Evolutionary conservation across 2,113 vertebrate species (phyloP).

Genomic region (Phalacrocorax aristotelis): DNA sequence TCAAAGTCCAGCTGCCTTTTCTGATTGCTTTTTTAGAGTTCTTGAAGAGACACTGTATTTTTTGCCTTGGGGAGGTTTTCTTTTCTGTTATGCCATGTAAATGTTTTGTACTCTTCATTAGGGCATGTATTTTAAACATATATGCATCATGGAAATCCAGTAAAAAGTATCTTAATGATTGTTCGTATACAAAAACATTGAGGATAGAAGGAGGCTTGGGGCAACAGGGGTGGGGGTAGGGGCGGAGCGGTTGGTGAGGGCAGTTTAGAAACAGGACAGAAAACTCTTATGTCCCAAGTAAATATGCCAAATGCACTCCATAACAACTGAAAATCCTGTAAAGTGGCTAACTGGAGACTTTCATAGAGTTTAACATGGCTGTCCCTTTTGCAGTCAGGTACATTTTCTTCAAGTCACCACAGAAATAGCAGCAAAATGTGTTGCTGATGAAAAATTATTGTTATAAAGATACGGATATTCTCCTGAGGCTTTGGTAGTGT

Average conservation of each 20-base stretch:
- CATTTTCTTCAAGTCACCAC: not conserved
- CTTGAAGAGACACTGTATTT: not conserved
- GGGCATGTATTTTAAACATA: not conserved
- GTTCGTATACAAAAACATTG: not conserved
- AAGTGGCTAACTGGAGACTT: not conserved
- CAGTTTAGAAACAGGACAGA: not conserved
- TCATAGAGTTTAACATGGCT: not conserved
- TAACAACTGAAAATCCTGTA: not conserved
- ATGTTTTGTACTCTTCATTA: not conserved
- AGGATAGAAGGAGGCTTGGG: not conserved
- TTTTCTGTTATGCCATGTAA: not conserved
- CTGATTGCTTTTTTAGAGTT: not conserved
- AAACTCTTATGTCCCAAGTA: not conserved
- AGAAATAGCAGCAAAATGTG: not conserved
- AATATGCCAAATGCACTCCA: not conserved
- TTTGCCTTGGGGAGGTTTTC: not conserved
- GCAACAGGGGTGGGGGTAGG: fast-evolving
- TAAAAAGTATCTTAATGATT: not conserved
- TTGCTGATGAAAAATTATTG: not conserved
- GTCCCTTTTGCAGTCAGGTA: not conserved
- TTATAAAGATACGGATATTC: not conserved
- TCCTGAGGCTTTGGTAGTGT: not conserved
- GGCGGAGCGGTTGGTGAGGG: too few relatives aligned
- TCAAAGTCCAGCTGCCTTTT: not conserved
- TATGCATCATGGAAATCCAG: not conserved